Base-by-base conservation (phyloP, 2,888 invertebrate species). In the Napeogenes inachia region DNA sequence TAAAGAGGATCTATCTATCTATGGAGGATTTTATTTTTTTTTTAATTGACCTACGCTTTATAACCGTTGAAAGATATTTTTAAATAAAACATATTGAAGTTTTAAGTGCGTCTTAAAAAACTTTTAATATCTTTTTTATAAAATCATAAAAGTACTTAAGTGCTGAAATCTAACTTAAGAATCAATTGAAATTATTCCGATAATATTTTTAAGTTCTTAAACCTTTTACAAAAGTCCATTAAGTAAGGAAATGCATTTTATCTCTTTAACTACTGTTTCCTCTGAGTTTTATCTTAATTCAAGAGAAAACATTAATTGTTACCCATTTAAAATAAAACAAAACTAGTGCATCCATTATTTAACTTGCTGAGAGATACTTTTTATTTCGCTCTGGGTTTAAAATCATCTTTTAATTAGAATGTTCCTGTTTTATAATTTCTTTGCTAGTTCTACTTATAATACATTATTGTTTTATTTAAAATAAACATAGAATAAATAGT, bases 221-320 rank as follows among this genome's bases (percentile, higher is more conserved):
- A 60, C 56, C 60, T 65, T 61, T 65, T 54, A 54, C 57, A 45
- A 57, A 62, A 59, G 57, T 68, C 67, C 70, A 70, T 70, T 70
- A 65, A 65, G 46, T 59, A 54, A 63, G 65, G 60, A 62, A 64
- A 64, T 70, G 68, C 70, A 68, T 67, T 68, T 68, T 68, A 65
- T 68, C 65, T 53, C 21, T 65, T 55, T 60, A 58, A 64, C 59
- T 61, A 57, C 57, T 56, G 54, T 63, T 68, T 62, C 60, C 62
- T 62, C 54, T 59, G 57, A 57, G 59, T 66, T 67, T 67, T 63
- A 65, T 63, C 62, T 69, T 64, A 67, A 69, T 69, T 57, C 66
- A 66, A 59, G 62, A 65, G 59, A 61, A 61, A 61, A 54, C 55
- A 56, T 61, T 66, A 62, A 66, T 61, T 62, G 60, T 63, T 60